These are phyloP conservation scores for Bombus confusus DNA, from an alignment of 1,140 invertebrate species.

Conservation along the genomic window DNA sequence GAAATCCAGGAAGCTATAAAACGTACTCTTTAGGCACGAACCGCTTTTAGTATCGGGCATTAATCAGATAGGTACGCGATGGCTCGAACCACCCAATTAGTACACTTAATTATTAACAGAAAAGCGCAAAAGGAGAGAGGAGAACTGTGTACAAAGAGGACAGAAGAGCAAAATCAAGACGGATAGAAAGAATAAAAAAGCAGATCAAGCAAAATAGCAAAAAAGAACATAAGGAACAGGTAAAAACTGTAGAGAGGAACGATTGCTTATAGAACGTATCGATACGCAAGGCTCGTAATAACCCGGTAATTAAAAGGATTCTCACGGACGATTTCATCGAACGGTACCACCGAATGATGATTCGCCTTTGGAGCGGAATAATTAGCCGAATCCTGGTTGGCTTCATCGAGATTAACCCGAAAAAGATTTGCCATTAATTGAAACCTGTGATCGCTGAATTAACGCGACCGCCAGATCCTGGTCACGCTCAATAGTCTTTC, in stretches of 20 bases:
- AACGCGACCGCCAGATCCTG: neutral
- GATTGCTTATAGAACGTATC: neutral
- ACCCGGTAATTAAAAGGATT: slow-evolving; percentile 55
- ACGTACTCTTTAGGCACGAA: slow-evolving; percentile 43
- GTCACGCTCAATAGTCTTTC: slow-evolving; percentile 10
- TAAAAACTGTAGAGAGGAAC: slow-evolving; percentile 9
- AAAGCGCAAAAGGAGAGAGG: neutral
- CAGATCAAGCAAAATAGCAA: neutral
- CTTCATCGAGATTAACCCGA: neutral
- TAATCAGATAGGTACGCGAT: slow-evolving; percentile 52
- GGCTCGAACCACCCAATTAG: slow-evolving; percentile 48
- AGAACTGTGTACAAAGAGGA: slow-evolving; percentile 13
- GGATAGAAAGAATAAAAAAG: neutral
- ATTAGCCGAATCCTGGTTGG: slow-evolving; percentile 23
- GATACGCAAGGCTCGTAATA: slow-evolving; percentile 26
- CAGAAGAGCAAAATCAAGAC: neutral
- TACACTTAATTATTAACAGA: slow-evolving; percentile 50
- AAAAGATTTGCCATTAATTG: neutral
- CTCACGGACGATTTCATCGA: slow-evolving; percentile 43
- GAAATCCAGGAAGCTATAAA: slow-evolving; percentile 58
- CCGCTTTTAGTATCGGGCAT: slow-evolving; percentile 50
- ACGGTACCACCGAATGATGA: slow-evolving; percentile 13
- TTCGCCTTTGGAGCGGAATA: slow-evolving; percentile 37
- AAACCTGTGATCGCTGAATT: neutral
- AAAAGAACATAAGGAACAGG: neutral